phyloP scores from a whole-genome alignment of 2,888 invertebrate genomes.

The Volucella inflata region DNA sequence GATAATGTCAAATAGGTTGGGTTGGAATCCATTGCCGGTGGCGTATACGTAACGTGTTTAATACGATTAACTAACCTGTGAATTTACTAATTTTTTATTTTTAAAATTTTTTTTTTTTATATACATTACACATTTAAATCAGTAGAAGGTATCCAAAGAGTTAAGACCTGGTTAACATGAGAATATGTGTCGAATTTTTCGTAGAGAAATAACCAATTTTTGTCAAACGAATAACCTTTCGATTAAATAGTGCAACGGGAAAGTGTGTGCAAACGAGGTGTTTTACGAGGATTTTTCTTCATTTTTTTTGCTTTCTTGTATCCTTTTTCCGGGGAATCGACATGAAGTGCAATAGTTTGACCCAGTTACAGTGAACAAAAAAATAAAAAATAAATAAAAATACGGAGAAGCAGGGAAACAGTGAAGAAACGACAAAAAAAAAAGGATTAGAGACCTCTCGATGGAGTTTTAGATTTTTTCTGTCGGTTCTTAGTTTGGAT shows the following conservation, averaged over 20 bases:
- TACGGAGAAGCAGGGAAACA: neutral
- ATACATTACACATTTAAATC: neutral
- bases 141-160: slow-evolving; percentile 9
- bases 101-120: neutral
- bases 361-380: slow-evolving; percentile 75
- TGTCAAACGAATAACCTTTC: neutral
- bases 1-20: slow-evolving; percentile 76
- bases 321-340: slow-evolving; percentile 54
- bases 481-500: slow-evolving; percentile 12
- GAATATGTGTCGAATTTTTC: neutral
- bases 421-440: slow-evolving; percentile 46
- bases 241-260: slow-evolving; percentile 30
- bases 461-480: slow-evolving; percentile 61
- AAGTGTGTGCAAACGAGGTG: slow-evolving; percentile 44
- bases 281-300: slow-evolving; percentile 42
- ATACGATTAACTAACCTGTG: slow-evolving; percentile 24
- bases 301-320: slow-evolving; percentile 6
- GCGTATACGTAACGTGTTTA: slow-evolving; percentile 69
- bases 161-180: slow-evolving; percentile 7
- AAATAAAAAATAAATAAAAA: slow-evolving; percentile 32
- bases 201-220: neutral
- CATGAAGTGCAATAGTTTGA: slow-evolving; percentile 75
- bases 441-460: slow-evolving; percentile 72
- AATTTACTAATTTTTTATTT: slow-evolving; percentile 6
- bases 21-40: slow-evolving; percentile 72